A percentile compares a stretch with the other conserved stretches of the same genome.
Evolutionary conservation across 2,888 invertebrate species (phyloP).

Genomic region (Chrysomela aeneicollis): DNA sequence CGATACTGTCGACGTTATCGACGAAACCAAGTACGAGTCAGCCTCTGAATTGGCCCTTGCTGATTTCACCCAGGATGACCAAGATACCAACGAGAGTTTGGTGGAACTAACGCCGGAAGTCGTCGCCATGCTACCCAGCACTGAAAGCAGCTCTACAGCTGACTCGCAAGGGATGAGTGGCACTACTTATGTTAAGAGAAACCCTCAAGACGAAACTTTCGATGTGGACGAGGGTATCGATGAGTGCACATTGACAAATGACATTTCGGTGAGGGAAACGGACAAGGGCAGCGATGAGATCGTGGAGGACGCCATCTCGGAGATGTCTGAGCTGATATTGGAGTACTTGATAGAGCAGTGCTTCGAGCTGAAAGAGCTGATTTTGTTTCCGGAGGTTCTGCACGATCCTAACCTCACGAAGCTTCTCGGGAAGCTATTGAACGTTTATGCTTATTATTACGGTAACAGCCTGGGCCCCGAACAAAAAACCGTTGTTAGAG

Average conservation of each 20-base stretch:
- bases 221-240: slow-evolving; percentile 48
- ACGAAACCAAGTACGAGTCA: slow-evolving; percentile 14
- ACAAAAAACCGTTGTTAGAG: slow-evolving; percentile 51
- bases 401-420: slow-evolving; percentile 51
- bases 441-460: slow-evolving; percentile 49
- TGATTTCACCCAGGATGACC: slow-evolving; percentile 40
- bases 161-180: background rate
- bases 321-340: slow-evolving; percentile 48
- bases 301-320: slow-evolving; percentile 35
- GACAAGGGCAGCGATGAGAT: background rate
- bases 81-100: slow-evolving; percentile 41
- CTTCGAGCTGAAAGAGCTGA: slow-evolving; percentile 52
- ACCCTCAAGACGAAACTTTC: slow-evolving; percentile 10
- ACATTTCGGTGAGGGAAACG: slow-evolving; percentile 13
- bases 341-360: slow-evolving; percentile 54
- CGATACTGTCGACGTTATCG: slow-evolving; percentile 16
- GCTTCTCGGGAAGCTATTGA: slow-evolving; percentile 47
- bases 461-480: slow-evolving; percentile 42
- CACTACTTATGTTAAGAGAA: background rate
- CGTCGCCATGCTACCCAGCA: slow-evolving; percentile 24
- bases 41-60: slow-evolving; percentile 17
- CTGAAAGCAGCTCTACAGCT: slow-evolving; percentile 26
- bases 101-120: slow-evolving; percentile 40
- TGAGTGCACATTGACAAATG: slow-evolving; percentile 40
- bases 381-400: slow-evolving; percentile 56